Evolutionary conservation across 2,797 vertebrate species (phyloP), one percentile per base, ranked within the genome.

Genomic region (Periophthalmus magnuspinnatus): DNA sequence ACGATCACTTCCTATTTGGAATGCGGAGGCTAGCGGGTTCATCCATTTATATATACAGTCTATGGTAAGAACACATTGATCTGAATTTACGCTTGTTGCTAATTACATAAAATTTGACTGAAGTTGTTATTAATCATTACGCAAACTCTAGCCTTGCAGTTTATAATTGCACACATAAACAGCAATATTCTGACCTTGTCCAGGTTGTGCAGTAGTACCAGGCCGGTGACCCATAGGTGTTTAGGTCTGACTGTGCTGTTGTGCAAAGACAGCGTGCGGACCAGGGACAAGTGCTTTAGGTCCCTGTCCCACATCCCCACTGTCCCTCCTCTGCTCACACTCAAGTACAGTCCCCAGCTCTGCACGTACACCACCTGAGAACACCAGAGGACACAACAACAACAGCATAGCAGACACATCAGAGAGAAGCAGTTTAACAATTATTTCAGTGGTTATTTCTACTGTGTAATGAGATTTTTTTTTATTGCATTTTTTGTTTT

Each of bases 181-280:
- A 34, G 57, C 17, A 19, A 32, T 54, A 33, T 9, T 54, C 77
- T 67, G 84, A 96, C 95, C 95, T 95, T 95, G 85, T 95, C 90
- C 9, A 93, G 79, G 41, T 95, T 95, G 83, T 89, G 90, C 75
- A 96, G 84, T 72, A 93, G 85, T 78, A 92, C 93, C 84, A 94
- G 63, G 62, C 93, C 93, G 0, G 95, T 96, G 72, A 94, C 94
- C 95, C 95, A 96, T 28, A 96, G 91, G 86, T 95, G 92, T 87
- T 93, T 95, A 69, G 92, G 89, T 70, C 85, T 84, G 63, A 92
- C 91, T 0, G 90, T 86, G 82, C 93, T 92, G 66, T 94, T 94
- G 47, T 87, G 89, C 61, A 96, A 89, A 41, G 87, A 92, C 72
- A 92, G 75, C 14, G 85, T 89, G 84, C 89, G 89, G 67, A 94